Percentiles rank a stretch among this genome's conserved stretches.
Conservation (phyloP, 2,888 invertebrate genomes). For the Caenorhabditis angaria region DNA sequence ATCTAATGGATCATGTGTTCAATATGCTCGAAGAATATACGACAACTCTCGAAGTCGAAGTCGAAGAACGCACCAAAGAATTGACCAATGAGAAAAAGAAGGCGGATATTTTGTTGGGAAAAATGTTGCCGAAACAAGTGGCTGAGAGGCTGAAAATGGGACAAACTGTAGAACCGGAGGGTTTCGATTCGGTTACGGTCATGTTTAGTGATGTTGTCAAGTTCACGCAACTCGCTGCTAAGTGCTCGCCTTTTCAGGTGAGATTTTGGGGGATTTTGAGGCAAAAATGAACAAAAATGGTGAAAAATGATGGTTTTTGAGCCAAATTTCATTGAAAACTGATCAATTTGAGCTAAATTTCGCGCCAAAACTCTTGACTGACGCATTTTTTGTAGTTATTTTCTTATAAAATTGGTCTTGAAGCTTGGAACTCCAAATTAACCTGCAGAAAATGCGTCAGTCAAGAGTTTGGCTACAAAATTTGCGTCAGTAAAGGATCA, state of each 20-base stretch:
- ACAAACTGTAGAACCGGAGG: slow-evolving; percentile 67
- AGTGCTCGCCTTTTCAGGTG: slow-evolving; percentile 68
- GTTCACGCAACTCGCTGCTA: slow-evolving; percentile 64
- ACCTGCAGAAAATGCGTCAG: no score
- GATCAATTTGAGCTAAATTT: no score
- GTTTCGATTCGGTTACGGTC: slow-evolving; percentile 64
- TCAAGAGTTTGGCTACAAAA: background rate
- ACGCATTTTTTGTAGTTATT: no score
- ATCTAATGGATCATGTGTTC: slow-evolving; percentile 69
- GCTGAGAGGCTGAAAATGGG: slow-evolving; percentile 67
- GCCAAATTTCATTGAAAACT: background rate
- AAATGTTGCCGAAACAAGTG: slow-evolving; percentile 68
- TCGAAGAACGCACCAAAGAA: slow-evolving; percentile 63
- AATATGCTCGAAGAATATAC: slow-evolving; percentile 67
- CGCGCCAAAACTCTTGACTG: no score
- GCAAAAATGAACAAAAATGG: no score
- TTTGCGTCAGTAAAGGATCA: no score
- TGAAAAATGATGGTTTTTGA: slow-evolving; percentile 1
- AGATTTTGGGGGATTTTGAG: no score
- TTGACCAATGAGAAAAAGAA: slow-evolving; percentile 65
- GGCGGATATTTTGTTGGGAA: slow-evolving; percentile 60
- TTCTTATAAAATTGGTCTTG: no score
- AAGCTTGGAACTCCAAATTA: no score
- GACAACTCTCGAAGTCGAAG: slow-evolving; percentile 57
- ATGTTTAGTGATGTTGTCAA: slow-evolving; percentile 69